These are phyloP conservation scores for Periphyllus acericola DNA, from an alignment of 2,888 invertebrate genomes.

Conservation along the genomic window DNA sequence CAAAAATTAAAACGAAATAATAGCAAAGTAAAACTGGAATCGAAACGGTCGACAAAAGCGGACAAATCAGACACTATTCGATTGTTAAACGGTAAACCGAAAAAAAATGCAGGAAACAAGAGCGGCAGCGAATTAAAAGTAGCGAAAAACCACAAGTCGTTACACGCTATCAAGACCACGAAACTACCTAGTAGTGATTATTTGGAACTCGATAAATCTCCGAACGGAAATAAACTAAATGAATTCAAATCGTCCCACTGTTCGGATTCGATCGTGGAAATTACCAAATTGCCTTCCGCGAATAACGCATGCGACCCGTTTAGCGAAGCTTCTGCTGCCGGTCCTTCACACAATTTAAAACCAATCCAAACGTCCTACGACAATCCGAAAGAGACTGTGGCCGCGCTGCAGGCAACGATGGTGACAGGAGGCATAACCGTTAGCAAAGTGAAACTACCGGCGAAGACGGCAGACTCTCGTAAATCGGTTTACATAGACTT, in stretches of 20 bases:
- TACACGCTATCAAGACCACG: not conserved
- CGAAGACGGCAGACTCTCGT: not conserved
- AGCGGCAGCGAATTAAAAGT: not conserved
- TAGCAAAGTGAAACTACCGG: not conserved
- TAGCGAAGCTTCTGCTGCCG: not conserved
- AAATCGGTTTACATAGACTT: constrained; percentile 32
- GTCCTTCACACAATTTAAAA: not conserved
- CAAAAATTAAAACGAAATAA: constrained; percentile 5
- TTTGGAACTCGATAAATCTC: not conserved
- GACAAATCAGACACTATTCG: not conserved
- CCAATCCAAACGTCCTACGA: not conserved
- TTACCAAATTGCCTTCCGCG: not conserved
- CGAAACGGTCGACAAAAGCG: not conserved
- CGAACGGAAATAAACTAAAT: not conserved
- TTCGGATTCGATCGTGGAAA: not conserved
- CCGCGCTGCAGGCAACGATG: not conserved
- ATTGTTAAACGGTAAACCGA: not conserved
- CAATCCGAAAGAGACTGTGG: not conserved
- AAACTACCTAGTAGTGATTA: not conserved
- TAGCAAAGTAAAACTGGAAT: not conserved
- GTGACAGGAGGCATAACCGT: not conserved
- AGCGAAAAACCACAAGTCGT: not conserved
- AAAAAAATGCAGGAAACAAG: not conserved
- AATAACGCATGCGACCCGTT: not conserved
- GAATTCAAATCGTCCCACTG: not conserved